phyloP scores from a whole-genome alignment of 2,113 vertebrate species.

The Istiophorus platypterus region DNA sequence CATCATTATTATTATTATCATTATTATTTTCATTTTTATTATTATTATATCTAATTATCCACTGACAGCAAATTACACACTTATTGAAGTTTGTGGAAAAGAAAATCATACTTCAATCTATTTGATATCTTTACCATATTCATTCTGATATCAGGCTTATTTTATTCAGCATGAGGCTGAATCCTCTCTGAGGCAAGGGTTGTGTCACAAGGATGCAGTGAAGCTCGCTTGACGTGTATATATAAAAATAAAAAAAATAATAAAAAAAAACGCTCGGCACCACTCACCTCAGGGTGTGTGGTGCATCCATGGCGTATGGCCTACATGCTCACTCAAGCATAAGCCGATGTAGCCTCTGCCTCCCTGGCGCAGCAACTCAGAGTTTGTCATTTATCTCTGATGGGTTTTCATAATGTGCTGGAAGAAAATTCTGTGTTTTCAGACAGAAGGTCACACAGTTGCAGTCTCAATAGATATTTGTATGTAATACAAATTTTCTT shows the following conservation, averaged over 20 bases:
- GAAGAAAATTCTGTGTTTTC: conserved; percentile 52
- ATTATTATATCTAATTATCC: background rate
- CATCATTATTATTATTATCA: no score
- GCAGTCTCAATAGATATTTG: conserved; percentile 14
- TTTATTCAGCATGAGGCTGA: conserved; percentile 52
- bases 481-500: conserved; percentile 19
- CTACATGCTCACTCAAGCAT: conserved; percentile 86
- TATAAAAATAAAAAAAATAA: conserved; percentile 36
- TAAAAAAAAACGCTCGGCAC: conserved; percentile 44
- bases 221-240: conserved; percentile 75
- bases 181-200: conserved; percentile 59
- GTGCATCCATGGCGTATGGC: conserved; percentile 79
- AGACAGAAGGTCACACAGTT: conserved; percentile 22
- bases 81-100: conserved; percentile 3
- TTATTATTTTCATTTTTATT: no score
- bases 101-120: conserved; percentile 16
- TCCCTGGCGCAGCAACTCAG: conserved; percentile 58
- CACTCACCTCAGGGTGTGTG: conserved; percentile 80
- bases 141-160: conserved; percentile 39
- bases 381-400: conserved; percentile 75
- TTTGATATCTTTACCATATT: conserved; percentile 47
- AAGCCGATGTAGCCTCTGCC: conserved; percentile 71
- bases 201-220: conserved; percentile 74
- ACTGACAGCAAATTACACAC: background rate
- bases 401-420: conserved; percentile 66